Conservation (phyloP, 2,113 vertebrate genomes). For the Fregata magnificens region DNA sequence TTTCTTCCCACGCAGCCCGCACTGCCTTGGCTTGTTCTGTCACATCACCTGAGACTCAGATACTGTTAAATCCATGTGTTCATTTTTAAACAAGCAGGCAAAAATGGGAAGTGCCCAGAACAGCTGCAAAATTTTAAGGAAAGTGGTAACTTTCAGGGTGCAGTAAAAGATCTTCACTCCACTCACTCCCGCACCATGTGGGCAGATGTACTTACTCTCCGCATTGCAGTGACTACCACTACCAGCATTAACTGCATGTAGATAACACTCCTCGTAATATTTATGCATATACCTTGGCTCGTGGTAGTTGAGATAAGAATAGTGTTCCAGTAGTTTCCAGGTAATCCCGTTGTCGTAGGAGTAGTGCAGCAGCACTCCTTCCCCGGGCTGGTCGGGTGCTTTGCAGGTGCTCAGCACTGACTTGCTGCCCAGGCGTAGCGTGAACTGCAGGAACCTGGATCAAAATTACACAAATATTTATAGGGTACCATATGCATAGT, state of each 20-base stretch:
- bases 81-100: background rate
- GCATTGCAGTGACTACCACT: background rate
- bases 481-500: background rate
- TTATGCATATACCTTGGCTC: slow-evolving; percentile 86
- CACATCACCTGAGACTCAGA: background rate
- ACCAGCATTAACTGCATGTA: background rate
- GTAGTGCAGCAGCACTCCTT: slow-evolving; percentile 94
- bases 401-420: slow-evolving; percentile 93
- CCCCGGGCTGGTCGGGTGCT: slow-evolving; percentile 92
- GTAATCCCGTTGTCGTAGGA: slow-evolving; percentile 96
- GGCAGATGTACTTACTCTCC: background rate
- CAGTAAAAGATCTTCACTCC: background rate
- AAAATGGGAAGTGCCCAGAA: background rate
- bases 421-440: slow-evolving; percentile 90
- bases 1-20: background rate
- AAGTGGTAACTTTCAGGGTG: background rate
- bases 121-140: background rate
- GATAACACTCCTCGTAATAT: background rate
- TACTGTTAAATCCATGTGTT: background rate
- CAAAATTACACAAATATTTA: background rate
- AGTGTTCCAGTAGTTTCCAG: slow-evolving; percentile 95
- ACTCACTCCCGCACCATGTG: background rate
- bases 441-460: slow-evolving; percentile 94
- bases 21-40: background rate
- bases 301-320: slow-evolving; percentile 92